Conservation (phyloP, 2,888 invertebrate species). For the Brenthis daphne region DNA sequence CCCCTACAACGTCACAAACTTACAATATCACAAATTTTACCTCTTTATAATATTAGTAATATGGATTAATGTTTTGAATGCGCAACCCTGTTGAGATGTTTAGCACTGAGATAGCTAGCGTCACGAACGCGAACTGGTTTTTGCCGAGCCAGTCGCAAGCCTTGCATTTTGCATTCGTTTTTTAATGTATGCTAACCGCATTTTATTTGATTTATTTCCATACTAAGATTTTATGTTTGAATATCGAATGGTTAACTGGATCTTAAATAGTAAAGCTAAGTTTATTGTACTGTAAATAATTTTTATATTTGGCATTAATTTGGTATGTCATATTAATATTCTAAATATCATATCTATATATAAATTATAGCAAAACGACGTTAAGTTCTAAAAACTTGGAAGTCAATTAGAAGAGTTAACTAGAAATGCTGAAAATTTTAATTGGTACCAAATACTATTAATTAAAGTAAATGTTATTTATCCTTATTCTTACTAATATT, state of each 20-base stretch:
- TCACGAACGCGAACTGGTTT: conserved; percentile 37
- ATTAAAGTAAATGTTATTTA: neutral
- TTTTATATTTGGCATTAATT: neutral
- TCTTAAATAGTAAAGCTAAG: neutral
- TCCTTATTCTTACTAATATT: neutral
- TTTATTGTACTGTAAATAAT: conserved; percentile 9
- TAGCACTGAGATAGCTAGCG: conserved; percentile 24
- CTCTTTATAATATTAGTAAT: too few species aligned
- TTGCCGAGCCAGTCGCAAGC: conserved; percentile 22
- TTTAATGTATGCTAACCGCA: conserved; percentile 36
- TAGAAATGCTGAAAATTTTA: too few species aligned
- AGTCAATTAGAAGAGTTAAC: too few species aligned
- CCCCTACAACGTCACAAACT: too few species aligned
- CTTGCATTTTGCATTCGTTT: conserved; percentile 35
- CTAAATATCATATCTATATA: neutral
- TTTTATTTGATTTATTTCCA: conserved; percentile 33
- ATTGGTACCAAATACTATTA: neutral
- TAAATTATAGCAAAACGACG: neutral
- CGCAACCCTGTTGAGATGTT: conserved; percentile 26
- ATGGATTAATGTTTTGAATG: neutral
- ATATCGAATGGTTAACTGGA: conserved; percentile 11
- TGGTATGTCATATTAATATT: neutral
- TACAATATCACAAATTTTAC: too few species aligned
- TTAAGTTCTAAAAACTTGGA: too few species aligned
- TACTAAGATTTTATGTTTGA: conserved; percentile 21